Percentiles rank a stretch among this genome's conserved stretches.
phyloP scores from a whole-genome alignment of 2,888 invertebrate species.

The Heliconius ethilla region DNA sequence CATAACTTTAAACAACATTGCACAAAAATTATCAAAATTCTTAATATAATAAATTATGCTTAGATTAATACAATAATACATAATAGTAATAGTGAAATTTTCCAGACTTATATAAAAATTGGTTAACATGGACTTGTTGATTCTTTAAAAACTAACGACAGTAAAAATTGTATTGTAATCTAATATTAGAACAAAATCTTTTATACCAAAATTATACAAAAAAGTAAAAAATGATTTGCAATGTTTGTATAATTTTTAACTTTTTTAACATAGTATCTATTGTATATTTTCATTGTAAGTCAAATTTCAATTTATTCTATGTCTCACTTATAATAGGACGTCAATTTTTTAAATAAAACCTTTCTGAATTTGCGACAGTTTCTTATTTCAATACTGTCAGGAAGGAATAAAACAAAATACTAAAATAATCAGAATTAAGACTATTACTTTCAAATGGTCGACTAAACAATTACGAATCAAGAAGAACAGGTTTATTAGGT shows the following conservation, averaged over 20 bases:
- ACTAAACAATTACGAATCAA: background rate
- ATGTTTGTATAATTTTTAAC: background rate
- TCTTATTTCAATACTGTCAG: no score
- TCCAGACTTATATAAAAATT: conserved; percentile 15
- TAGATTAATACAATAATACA: background rate
- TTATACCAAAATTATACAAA: background rate
- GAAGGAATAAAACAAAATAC: no score
- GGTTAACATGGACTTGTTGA: conserved; percentile 21
- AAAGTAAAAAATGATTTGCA: background rate
- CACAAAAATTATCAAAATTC: conserved; percentile 24
- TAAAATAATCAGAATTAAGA: no score
- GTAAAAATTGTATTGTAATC: background rate
- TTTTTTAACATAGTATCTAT: background rate
- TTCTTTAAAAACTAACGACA: conserved; percentile 10
- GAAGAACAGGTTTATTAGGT: background rate
- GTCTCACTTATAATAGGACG: conserved; percentile 1
- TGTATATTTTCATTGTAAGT: background rate
- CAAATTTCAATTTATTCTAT: background rate
- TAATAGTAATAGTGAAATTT: conserved; percentile 12
- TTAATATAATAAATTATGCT: conserved; percentile 15
- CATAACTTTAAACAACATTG: conserved; percentile 16
- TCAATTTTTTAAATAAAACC: background rate
- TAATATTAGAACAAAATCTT: background rate
- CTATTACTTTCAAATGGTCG: background rate
- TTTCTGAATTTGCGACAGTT: background rate